Conservation (phyloP, 1,140 invertebrate genomes). For the Coboldia fuscipes region DNA sequence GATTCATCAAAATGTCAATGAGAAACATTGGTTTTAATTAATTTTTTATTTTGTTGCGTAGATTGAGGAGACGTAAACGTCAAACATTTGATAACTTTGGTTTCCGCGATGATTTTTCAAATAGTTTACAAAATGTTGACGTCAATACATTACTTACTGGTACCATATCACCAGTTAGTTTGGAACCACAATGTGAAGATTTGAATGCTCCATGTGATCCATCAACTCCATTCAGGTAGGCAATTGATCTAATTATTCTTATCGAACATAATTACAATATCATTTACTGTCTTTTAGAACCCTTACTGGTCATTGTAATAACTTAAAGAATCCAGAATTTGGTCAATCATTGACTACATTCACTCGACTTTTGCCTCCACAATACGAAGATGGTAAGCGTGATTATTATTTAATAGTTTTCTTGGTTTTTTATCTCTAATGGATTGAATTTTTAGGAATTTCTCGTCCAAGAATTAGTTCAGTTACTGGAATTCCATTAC, state of each 20-base stretch:
- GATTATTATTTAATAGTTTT: too few species aligned
- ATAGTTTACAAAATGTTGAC: slow-evolving; percentile 52
- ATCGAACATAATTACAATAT: too few species aligned
- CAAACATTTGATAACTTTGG: slow-evolving; percentile 44
- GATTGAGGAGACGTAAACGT: slow-evolving; percentile 35
- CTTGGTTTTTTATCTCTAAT: slow-evolving; percentile 6
- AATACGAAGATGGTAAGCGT: slow-evolving; percentile 83
- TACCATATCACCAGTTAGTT: slow-evolving; percentile 11
- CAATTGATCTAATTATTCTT: too few species aligned
- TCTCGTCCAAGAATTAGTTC: slow-evolving; percentile 50
- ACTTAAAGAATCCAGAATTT: slow-evolving; percentile 61
- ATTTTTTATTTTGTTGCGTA: slow-evolving; percentile 6
- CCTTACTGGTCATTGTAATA: slow-evolving; percentile 77
- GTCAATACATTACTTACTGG: slow-evolving; percentile 31
- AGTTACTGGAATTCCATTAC: slow-evolving; percentile 47
- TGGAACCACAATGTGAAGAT: slow-evolving; percentile 38
- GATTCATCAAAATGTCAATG: background rate
- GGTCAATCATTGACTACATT: slow-evolving; percentile 74
- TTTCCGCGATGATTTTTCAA: slow-evolving; percentile 42
- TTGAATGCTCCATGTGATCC: slow-evolving; percentile 49
- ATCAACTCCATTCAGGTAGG: slow-evolving; percentile 52
- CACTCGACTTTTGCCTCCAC: slow-evolving; percentile 60
- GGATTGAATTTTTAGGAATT: slow-evolving; percentile 36
- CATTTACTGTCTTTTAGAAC: too few species aligned
- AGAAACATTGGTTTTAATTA: slow-evolving; percentile 1